Evolutionary conservation across 2,888 invertebrate genomes (phyloP).

Genomic region (Heliconius erato): DNA sequence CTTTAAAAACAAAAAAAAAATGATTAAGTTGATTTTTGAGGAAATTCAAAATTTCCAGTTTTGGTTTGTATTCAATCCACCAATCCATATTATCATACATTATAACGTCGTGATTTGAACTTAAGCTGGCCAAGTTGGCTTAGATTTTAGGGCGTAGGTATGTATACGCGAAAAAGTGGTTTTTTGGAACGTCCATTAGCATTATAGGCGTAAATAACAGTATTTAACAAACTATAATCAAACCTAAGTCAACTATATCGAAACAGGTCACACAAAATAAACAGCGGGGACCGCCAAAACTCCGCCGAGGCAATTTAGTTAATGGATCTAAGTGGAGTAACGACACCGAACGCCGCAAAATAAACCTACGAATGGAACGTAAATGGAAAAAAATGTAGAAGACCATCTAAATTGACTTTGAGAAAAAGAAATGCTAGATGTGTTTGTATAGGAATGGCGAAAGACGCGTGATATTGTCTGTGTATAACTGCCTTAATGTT

Average conservation of each 20-base stretch:
- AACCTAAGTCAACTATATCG: slow-evolving; percentile 6
- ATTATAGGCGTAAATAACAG: neutral
- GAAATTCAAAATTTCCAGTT: neutral
- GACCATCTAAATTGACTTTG: slow-evolving; percentile 9
- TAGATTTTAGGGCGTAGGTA: neutral
- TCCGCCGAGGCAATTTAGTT: slow-evolving; percentile 60
- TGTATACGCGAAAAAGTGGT: neutral
- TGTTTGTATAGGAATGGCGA: neutral
- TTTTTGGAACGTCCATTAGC: neutral
- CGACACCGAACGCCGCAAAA: slow-evolving; percentile 52
- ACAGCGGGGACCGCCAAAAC: slow-evolving; percentile 53
- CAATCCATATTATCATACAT: neutral
- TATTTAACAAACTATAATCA: slow-evolving; percentile 12
- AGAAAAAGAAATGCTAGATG: neutral
- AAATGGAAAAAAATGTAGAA: slow-evolving; percentile 15
- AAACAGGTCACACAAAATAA: slow-evolving; percentile 47
- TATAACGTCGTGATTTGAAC: neutral
- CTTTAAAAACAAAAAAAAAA: neutral
- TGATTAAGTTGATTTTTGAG: neutral
- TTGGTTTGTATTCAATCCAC: neutral
- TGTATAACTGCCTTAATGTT: neutral
- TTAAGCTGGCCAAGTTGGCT: neutral
- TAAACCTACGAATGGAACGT: slow-evolving; percentile 35
- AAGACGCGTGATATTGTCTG: neutral
- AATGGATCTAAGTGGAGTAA: slow-evolving; percentile 57